A percentile compares a stretch with the other conserved stretches of the same genome.
phyloP scores from a whole-genome alignment of 53 echinoderm and acorn worm genomes.

The Zoroaster sp. region DNA sequence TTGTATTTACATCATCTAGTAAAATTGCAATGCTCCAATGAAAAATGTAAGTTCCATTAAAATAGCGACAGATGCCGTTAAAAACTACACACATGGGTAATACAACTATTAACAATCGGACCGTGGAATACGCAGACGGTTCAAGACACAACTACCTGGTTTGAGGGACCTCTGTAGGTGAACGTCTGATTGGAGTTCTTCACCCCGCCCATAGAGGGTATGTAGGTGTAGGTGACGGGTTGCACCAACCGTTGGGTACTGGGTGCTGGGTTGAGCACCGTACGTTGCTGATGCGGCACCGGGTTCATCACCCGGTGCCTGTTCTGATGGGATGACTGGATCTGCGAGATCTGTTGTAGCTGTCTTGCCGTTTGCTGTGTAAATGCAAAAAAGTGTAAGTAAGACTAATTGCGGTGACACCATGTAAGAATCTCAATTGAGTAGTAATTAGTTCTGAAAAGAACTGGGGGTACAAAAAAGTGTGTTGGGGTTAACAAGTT shows the following conservation, averaged over 20 bases:
- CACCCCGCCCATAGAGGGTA: constrained; percentile 61
- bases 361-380: constrained; percentile 34
- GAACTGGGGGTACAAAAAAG: too few species aligned
- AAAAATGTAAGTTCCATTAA: too few species aligned
- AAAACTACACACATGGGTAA: too few species aligned
- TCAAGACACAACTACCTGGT: constrained; percentile 6
- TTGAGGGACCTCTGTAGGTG: constrained; percentile 38
- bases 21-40: too few species aligned
- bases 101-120: too few species aligned
- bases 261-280: constrained; percentile 85
- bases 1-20: too few species aligned
- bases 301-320: constrained; percentile 60
- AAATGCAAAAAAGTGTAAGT: too few species aligned
- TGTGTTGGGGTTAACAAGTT: too few species aligned
- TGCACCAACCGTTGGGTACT: constrained; percentile 71
- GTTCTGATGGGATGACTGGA: constrained; percentile 39
- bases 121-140: background rate
- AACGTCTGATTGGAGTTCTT: constrained; percentile 40
- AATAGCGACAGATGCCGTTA: too few species aligned
- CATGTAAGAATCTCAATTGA: too few species aligned
- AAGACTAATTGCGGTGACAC: too few species aligned
- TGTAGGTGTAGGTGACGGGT: constrained; percentile 84
- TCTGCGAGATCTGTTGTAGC: constrained; percentile 49
- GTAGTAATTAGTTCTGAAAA: too few species aligned
- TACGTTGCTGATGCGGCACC: constrained; percentile 60